phyloP scores from a whole-genome alignment of 2,797 vertebrate species.

The Caiman crocodilus region DNA sequence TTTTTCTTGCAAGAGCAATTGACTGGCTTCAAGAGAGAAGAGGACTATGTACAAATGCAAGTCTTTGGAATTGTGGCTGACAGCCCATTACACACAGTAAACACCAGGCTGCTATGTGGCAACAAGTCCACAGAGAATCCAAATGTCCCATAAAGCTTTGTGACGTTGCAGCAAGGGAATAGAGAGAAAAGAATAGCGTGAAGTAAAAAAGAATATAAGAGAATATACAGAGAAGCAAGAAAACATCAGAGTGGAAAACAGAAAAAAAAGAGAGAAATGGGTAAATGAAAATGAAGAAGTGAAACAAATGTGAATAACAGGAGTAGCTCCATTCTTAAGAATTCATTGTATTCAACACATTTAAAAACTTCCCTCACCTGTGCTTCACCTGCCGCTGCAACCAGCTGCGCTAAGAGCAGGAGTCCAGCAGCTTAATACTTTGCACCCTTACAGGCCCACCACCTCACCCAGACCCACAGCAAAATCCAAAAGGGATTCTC shows the following conservation, averaged over 20 bases:
- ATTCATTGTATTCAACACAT: slow-evolving; percentile 18
- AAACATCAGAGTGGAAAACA: neutral
- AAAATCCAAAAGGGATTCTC: neutral
- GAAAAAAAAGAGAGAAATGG: neutral
- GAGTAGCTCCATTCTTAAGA: neutral
- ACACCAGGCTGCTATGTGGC: neutral
- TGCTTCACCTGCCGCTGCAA: slow-evolving; percentile 38
- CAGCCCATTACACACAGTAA: neutral
- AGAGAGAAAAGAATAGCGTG: too few species aligned
- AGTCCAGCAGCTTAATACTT: slow-evolving; percentile 2
- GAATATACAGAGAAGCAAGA: neutral
- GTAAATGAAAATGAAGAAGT: slow-evolving; percentile 10
- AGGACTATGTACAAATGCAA: neutral
- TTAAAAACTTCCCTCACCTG: slow-evolving; percentile 31
- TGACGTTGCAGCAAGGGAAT: too few species aligned
- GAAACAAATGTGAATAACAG: neutral
- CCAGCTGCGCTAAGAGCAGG: slow-evolving; percentile 37
- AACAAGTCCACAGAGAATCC: neutral
- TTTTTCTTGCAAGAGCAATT: slow-evolving; percentile 15
- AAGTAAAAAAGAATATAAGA: neutral
- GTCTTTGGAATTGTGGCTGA: neutral
- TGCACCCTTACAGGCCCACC: neutral
- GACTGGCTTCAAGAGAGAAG: neutral
- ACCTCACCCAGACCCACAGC: neutral
- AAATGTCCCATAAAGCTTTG: neutral